A percentile compares a stretch with the other conserved stretches of the same genome.
These are phyloP conservation scores for Neoniphon sammara DNA, from an alignment of 2,797 vertebrate species.

Conservation along the genomic window DNA sequence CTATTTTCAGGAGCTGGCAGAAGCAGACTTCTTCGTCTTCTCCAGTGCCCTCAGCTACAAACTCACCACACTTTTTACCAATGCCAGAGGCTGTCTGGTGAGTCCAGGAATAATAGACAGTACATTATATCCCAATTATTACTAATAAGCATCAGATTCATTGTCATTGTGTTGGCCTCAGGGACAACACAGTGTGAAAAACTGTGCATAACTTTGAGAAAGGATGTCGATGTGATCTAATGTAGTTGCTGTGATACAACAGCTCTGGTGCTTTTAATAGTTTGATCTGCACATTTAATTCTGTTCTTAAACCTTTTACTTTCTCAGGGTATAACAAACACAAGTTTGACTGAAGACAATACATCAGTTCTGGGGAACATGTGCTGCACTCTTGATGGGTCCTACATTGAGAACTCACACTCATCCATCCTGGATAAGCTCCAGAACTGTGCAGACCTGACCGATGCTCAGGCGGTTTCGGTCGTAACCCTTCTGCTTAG, in stretches of 20 bases:
- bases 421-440: slow-evolving; percentile 77
- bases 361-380: slow-evolving; percentile 80
- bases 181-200: not conserved
- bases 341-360: slow-evolving; percentile 60
- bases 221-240: no score
- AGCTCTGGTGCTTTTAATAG: not conserved
- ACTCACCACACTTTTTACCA: slow-evolving; percentile 56
- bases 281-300: not conserved
- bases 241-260: no score
- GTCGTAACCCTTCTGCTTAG: slow-evolving; percentile 57
- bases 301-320: not conserved
- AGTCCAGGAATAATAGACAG: slow-evolving; percentile 18
- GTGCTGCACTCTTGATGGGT: slow-evolving; percentile 71
- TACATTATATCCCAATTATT: not conserved
- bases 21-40: slow-evolving; percentile 76
- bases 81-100: slow-evolving; percentile 79
- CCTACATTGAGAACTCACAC: slow-evolving; percentile 77
- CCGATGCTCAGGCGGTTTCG: slow-evolving; percentile 38
- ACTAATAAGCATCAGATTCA: not conserved
- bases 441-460: slow-evolving; percentile 70
- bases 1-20: slow-evolving; percentile 76
- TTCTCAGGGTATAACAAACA: slow-evolving; percentile 72
- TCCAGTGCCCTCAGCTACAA: slow-evolving; percentile 72
- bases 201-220: no score
- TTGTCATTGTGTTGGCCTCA: not conserved